Conservation (phyloP, 2,888 invertebrate species). For the Prenolepis imparis region DNA sequence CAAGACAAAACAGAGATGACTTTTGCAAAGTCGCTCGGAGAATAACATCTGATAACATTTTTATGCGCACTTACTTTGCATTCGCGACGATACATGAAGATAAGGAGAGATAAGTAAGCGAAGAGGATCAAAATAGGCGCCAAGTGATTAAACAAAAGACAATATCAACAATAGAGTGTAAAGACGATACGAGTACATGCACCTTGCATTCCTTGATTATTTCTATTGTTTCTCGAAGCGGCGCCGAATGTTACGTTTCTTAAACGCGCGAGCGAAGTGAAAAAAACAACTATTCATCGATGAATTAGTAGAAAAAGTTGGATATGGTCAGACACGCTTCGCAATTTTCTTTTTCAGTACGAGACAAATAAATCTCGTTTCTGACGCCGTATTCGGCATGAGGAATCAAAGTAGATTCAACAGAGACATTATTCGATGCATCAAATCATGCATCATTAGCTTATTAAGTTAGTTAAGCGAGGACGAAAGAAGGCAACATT, state of each 20-base stretch:
- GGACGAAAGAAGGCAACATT: slow-evolving; percentile 66
- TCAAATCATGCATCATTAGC: slow-evolving; percentile 68
- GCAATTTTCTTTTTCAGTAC: not conserved
- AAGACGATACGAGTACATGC: not conserved
- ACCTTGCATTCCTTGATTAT: not conserved
- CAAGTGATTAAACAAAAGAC: slow-evolving; percentile 41
- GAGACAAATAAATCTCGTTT: slow-evolving; percentile 47
- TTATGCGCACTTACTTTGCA: slow-evolving; percentile 14
- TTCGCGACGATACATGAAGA: not conserved
- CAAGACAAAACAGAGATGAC: not conserved
- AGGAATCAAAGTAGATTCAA: slow-evolving; percentile 60
- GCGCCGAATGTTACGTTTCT: not conserved
- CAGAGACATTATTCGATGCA: slow-evolving; percentile 57
- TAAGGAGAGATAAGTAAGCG: slow-evolving; percentile 3
- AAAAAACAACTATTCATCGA: not conserved
- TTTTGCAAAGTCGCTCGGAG: slow-evolving; percentile 18
- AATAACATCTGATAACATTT: slow-evolving; percentile 18
- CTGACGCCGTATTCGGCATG: slow-evolving; percentile 41
- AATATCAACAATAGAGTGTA: slow-evolving; percentile 1
- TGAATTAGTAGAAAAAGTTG: not conserved
- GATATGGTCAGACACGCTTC: not conserved
- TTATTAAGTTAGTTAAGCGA: slow-evolving; percentile 73
- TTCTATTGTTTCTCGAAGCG: not conserved
- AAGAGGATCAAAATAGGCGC: slow-evolving; percentile 18
- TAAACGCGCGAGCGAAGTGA: not conserved